A percentile compares a stretch with the other conserved stretches of the same genome.
phyloP scores from a whole-genome alignment of 2,797 vertebrate species.

The Microchirus variegatus region DNA sequence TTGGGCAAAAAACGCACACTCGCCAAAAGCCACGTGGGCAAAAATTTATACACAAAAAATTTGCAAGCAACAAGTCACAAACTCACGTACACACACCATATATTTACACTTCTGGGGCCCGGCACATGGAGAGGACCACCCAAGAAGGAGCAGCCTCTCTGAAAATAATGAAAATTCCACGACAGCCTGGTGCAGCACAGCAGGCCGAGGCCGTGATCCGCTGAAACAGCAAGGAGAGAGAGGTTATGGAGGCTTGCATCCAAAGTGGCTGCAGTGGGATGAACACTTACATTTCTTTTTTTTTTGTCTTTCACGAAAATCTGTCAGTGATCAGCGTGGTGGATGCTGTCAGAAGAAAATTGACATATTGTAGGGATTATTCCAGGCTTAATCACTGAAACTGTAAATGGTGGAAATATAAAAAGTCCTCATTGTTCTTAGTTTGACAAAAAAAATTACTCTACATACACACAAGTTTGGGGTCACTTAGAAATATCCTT shows the following conservation, averaged over 20 bases:
- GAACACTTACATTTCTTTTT: slow-evolving; percentile 31
- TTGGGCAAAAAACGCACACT: slow-evolving; percentile 45
- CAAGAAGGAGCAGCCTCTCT: slow-evolving; percentile 61
- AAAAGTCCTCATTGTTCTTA: not conserved
- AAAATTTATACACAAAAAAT: slow-evolving; percentile 59
- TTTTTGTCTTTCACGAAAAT: slow-evolving; percentile 11
- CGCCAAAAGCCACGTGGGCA: slow-evolving; percentile 53
- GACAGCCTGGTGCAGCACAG: slow-evolving; percentile 59
- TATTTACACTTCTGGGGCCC: slow-evolving; percentile 55
- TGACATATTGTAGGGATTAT: not conserved
- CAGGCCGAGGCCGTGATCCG: slow-evolving; percentile 44
- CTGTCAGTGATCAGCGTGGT: slow-evolving; percentile 14
- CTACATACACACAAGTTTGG: no score
- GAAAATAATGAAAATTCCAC: slow-evolving; percentile 72
- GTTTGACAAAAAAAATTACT: no score
- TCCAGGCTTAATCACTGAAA: not conserved
- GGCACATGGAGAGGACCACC: slow-evolving; percentile 71
- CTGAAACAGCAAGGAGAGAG: slow-evolving; percentile 27
- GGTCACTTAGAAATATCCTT: no score
- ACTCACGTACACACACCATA: slow-evolving; percentile 35
- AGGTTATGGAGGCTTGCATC: slow-evolving; percentile 30
- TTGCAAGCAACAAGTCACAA: slow-evolving; percentile 44
- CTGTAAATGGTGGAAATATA: not conserved
- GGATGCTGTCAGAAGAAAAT: slow-evolving; percentile 9
- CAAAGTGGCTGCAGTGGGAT: slow-evolving; percentile 49